Base-by-base conservation (phyloP, 2,113 vertebrate species). In the Prinia subflava region DNA sequence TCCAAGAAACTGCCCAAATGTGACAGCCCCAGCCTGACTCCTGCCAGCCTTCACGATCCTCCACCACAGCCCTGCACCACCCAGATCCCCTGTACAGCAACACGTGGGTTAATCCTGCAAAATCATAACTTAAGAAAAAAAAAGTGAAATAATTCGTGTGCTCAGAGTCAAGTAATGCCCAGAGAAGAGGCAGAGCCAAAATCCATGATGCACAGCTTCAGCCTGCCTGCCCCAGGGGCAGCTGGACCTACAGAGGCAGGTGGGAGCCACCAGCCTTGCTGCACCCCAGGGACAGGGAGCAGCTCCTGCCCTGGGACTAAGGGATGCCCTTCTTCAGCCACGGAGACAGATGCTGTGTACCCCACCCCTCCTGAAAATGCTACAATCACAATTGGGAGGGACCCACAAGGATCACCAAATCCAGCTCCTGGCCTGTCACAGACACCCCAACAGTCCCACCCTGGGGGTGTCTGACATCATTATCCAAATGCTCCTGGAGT, bases 131-230 rank as follows among this genome's bases (percentile, higher is more conserved):
- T 7, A 20, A 59, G 60, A 12, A 8, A 3, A 22, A 19, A 31
- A 21, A 18, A 11, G 1, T 33, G 62, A 60, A 91, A 50, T 21
- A 31, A 30, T 27, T 4, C 0, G 1, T 8, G n/a, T 35, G 24
- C 22, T 33, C 28, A 37, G 73, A 39, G 74, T 41, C 23, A 27
- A 0, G 9, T 8, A 52, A 39, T 2, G 3, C 9, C 12, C 50
- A 39, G 37, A 57, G 39, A 67, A 69, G 88, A 83, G 68, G 28
- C 53, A 55, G 39, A 80, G 69, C 9, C 49, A 46, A 87, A 37
- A 9, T 15, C 59, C 47, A 44, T 0, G 0, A 35, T 3, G 9
- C 1, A 2, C 0, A 0, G n/a, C 57, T 83, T 41, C 47, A 59
- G 31, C 44, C 31, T 11, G 8, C 52, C 52, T 31, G 37, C 13